These are phyloP conservation scores for Caenorhabditis inopinata DNA, from an alignment of 1,140 invertebrate genomes.

Conservation along the genomic window DNA sequence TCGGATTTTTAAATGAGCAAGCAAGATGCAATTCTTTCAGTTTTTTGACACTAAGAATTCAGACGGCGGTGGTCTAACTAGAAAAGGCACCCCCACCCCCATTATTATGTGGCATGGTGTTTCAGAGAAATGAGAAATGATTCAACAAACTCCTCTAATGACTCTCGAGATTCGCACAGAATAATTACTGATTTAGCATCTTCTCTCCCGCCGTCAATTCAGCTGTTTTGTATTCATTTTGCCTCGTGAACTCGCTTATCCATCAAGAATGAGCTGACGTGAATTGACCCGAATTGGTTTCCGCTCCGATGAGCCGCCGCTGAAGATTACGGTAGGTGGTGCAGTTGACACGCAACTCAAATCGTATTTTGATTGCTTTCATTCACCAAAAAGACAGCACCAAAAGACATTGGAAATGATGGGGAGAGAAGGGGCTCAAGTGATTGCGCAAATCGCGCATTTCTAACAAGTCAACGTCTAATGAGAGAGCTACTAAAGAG, in stretches of 20 bases:
- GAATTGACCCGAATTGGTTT: background rate
- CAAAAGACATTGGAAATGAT: no score
- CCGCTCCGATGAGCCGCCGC: background rate
- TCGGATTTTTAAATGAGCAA: no score
- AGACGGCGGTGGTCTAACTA: no score
- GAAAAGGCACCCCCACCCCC: no score
- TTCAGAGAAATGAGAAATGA: no score
- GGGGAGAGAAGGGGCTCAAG: background rate
- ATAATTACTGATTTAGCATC: background rate
- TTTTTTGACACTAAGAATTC: no score
- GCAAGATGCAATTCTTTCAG: no score
- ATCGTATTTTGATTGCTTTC: background rate
- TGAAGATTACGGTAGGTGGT: background rate
- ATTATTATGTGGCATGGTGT: no score
- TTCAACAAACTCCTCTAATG: no score
- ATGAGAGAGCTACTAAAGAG: background rate
- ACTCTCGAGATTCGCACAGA: no score
- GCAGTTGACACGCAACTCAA: background rate
- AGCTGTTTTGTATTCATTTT: background rate
- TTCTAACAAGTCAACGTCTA: background rate
- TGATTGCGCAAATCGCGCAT: conserved; percentile 11
- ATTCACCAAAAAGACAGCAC: background rate
- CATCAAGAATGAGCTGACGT: conserved; percentile 21
- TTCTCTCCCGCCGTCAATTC: background rate
- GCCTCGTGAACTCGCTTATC: background rate